A percentile compares a stretch with the other conserved stretches of the same genome.
Conservation (phyloP, 2,888 invertebrate species). For the Cylindroiulus punctatus region DNA sequence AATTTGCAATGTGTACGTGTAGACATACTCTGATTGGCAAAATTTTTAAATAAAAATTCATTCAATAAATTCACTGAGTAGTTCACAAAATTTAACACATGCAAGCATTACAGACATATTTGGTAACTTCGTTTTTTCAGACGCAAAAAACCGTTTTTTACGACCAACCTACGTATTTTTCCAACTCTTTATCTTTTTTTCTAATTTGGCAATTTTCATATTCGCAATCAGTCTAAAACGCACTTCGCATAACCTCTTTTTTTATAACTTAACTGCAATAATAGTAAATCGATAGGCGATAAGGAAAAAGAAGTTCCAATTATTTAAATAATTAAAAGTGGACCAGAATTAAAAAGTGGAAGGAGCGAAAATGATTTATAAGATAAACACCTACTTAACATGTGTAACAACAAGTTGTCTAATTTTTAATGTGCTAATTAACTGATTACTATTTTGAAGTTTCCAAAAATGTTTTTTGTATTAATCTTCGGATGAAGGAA, state of each 20-base stretch:
- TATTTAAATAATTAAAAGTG: slow-evolving; percentile 29
- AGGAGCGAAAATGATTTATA: slow-evolving; percentile 30
- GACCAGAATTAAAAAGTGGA: not conserved
- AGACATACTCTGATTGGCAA: not conserved
- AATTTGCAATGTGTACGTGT: no score
- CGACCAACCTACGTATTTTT: not conserved
- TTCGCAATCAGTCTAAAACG: not conserved
- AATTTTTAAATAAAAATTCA: no score
- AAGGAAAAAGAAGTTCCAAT: not conserved
- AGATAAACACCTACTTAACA: slow-evolving; percentile 42
- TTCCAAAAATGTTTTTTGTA: not conserved
- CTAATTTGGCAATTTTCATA: not conserved
- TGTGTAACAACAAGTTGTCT: slow-evolving; percentile 38
- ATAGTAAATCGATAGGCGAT: not conserved
- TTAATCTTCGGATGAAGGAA: not conserved
- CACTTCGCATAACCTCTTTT: not conserved
- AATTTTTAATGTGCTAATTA: slow-evolving; percentile 27
- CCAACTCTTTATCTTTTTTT: not conserved
- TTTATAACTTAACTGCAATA: not conserved
- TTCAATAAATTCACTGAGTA: not conserved
- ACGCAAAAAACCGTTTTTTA: no score
- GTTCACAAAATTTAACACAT: not conserved
- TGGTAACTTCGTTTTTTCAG: no score
- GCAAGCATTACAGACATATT: not conserved
- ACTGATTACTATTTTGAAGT: slow-evolving; percentile 13